phyloP scores from a whole-genome alignment of 2,113 vertebrate genomes.

The Damaliscus lunatus region DNA sequence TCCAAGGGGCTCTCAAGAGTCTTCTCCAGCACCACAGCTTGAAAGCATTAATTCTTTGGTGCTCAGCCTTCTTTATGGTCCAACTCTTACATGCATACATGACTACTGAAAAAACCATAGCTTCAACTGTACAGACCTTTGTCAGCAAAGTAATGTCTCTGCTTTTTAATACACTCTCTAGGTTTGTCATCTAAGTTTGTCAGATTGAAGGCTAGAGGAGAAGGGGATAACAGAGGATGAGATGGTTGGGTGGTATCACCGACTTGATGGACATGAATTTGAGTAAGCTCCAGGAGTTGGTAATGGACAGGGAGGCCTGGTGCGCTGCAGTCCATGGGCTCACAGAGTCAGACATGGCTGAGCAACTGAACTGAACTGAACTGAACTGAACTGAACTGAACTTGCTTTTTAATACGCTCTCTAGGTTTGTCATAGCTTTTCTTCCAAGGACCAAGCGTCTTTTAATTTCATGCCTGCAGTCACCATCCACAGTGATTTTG shows the following conservation, averaged over 20 bases:
- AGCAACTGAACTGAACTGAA: background rate
- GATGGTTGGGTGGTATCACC: background rate
- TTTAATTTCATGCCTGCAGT: background rate
- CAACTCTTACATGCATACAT: background rate
- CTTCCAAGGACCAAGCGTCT: background rate
- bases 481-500: background rate
- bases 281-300: background rate
- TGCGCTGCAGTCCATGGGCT: background rate
- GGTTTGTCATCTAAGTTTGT: background rate
- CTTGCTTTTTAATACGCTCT: too few relatives aligned
- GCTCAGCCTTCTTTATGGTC: background rate
- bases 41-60: background rate
- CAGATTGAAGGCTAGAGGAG: background rate
- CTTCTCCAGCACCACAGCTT: background rate
- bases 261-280: accelerated
- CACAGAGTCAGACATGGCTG: background rate
- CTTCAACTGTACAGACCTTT: background rate
- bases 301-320: background rate
- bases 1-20: background rate
- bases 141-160: background rate
- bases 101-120: background rate
- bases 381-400: background rate
- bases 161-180: background rate
- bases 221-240: background rate
- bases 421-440: background rate